phyloP scores from a whole-genome alignment of 2,888 invertebrate species.

The Eupithecia centaureata region DNA sequence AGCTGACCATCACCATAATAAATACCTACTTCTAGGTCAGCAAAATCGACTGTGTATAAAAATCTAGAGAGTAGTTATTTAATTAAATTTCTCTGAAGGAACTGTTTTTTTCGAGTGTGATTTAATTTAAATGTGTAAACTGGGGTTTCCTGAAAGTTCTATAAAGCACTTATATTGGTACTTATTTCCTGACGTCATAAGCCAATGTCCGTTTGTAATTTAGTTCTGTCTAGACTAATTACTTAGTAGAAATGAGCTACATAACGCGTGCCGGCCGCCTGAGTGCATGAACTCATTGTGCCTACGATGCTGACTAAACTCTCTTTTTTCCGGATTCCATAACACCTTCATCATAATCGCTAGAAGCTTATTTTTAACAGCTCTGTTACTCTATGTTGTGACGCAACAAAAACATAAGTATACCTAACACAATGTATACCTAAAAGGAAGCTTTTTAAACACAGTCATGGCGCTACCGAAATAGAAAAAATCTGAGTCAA shows the following conservation, averaged over 20 bases:
- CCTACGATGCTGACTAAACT: constrained; percentile 2
- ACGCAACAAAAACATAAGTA: not conserved
- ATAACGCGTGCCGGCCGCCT: constrained; percentile 14
- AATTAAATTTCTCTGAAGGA: not conserved
- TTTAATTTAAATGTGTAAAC: not conserved
- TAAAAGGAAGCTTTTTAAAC: not conserved
- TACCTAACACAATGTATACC: not conserved
- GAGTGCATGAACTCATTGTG: constrained; percentile 3
- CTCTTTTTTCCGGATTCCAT: constrained; percentile 11
- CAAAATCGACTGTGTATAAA: not conserved
- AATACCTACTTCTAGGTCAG: too few species aligned
- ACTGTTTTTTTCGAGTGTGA: not conserved
- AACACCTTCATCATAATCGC: not conserved
- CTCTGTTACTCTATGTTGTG: not conserved
- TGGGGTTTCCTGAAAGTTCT: not conserved
- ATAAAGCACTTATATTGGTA: not conserved
- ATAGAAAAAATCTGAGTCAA: constrained; percentile 5
- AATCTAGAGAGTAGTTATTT: not conserved
- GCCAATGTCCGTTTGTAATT: constrained; percentile 8
- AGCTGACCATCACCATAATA: too few species aligned
- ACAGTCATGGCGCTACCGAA: constrained; percentile 4
- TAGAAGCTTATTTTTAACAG: too few species aligned
- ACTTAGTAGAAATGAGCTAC: constrained; percentile 9
- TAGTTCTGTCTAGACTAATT: constrained; percentile 24
- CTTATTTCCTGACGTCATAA: constrained; percentile 7